Base-by-base conservation (phyloP, 2,888 invertebrate genomes). In the Trilocha varians region DNA sequence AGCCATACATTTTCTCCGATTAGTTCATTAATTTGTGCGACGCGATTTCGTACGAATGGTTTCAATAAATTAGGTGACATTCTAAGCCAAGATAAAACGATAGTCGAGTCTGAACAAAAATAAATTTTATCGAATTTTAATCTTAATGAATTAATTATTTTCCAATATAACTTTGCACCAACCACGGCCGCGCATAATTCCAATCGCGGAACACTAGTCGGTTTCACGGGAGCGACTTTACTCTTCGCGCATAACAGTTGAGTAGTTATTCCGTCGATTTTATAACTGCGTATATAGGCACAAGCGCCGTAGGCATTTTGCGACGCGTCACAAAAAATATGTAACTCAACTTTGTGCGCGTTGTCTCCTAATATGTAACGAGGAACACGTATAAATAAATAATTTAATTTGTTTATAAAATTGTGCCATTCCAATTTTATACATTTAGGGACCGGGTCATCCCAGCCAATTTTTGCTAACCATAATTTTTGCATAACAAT, bases 401-500 rank as follows among this genome's bases (percentile, higher is more conserved):
- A 32, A 11, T n/a, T 9, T n/a, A 16, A 18, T n/a, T 16, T n/a
- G 8, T 42, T 35, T 33, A 36, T 8, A 40, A 45, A 16, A 32
- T 9, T 6, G 5, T 18, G 5, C 18, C 18, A 18, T 6, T 5
- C 18, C 8, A 6, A 6, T 6, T 5, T 18, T 18, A 18, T 18
- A 8, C 8, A 5, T 18, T 5, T 8, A 18, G 55, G 50, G 11
- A 59, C 42, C 8, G 15, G 40, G 3, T 55, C 55, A 38, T 59
- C 59, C 55, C 57, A 60, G n/a, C 39, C 45, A 1, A 53, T 5
- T 40, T 53, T 50, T 5, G 15, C 34, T 13, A 50, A 32, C 58
- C 58, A 59, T 11, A 57, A 38, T 36, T 52, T 49, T 38, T 58
- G 55, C 6, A 59, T 47, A n/a, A 56, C 13, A 6, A 57, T 46